Evolutionary conservation across 2,888 invertebrate genomes (phyloP).

Genomic region (Erebia aethiops): DNA sequence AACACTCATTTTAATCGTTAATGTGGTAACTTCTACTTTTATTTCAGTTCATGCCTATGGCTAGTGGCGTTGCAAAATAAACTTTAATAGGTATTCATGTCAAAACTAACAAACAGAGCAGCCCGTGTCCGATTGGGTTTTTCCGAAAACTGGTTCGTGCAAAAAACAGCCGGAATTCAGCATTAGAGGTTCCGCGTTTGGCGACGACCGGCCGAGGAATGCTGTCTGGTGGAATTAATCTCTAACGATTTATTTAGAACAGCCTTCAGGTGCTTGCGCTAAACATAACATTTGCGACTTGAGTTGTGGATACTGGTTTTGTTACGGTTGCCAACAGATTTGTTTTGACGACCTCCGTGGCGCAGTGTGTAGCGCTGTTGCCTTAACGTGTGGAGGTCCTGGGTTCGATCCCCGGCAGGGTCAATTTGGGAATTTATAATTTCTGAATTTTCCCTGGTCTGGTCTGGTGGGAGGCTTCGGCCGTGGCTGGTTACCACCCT

Average conservation of each 20-base stretch:
- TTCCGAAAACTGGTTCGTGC: slow-evolving; percentile 58
- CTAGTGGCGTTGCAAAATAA: not conserved
- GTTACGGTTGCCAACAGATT: no score
- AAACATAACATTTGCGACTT: slow-evolving; percentile 22
- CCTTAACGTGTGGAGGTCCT: no score
- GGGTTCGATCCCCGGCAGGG: no score
- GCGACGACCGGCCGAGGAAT: slow-evolving; percentile 48
- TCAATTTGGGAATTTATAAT: no score
- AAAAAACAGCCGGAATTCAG: slow-evolving; percentile 59
- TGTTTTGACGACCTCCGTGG: no score
- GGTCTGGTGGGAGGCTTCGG: no score
- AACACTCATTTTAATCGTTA: no score
- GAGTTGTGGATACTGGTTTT: slow-evolving; percentile 20
- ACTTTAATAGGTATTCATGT: slow-evolving; percentile 1
- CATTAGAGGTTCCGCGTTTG: slow-evolving; percentile 55
- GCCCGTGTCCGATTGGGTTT: slow-evolving; percentile 50
- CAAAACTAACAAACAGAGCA: slow-evolving; percentile 14
- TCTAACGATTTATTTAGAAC: slow-evolving; percentile 42
- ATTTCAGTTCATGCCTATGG: not conserved
- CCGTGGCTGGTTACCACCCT: no score
- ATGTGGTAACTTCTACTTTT: not conserved
- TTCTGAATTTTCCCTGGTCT: no score
- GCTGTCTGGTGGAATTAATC: slow-evolving; percentile 43
- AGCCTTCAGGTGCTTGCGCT: slow-evolving; percentile 37
- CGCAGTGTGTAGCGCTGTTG: no score